Conservation (phyloP, 1,140 invertebrate species). For the Pachypeltis micranthus region DNA sequence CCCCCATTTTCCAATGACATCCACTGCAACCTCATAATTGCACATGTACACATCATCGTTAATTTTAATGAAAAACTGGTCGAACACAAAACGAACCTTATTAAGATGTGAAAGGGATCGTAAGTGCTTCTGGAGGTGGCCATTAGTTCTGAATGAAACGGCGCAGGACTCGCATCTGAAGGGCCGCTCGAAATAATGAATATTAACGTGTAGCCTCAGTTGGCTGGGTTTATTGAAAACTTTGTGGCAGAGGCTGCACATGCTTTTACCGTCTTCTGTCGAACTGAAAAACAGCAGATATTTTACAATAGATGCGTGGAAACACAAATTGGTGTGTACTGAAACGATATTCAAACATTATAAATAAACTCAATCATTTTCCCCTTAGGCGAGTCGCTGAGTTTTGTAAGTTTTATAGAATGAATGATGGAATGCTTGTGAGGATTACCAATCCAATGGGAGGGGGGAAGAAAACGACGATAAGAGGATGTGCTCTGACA, state of each 20-base stretch:
- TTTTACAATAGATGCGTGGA: too few species aligned
- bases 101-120: slow-evolving; percentile 80
- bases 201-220: slow-evolving; percentile 82
- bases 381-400: too few species aligned
- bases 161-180: slow-evolving; percentile 84
- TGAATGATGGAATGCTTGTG: too few species aligned
- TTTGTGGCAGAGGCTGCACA: slow-evolving; percentile 82
- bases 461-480: too few species aligned
- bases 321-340: too few species aligned
- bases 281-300: slow-evolving; percentile 25
- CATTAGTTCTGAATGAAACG: slow-evolving; percentile 80
- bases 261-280: slow-evolving; percentile 64
- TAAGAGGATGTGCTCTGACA: too few species aligned
- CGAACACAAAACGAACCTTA: slow-evolving; percentile 49
- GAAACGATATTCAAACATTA: too few species aligned
- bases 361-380: too few species aligned
- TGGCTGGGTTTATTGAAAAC: slow-evolving; percentile 82
- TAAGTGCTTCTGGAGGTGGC: slow-evolving; percentile 84
- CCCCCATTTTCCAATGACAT: background rate
- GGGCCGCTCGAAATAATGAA: slow-evolving; percentile 88
- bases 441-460: too few species aligned
- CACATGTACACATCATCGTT: background rate
- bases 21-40: background rate
- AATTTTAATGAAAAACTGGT: background rate
- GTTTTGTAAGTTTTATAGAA: too few species aligned